Evolutionary conservation across 2,888 invertebrate genomes (phyloP).

Genomic region (Pseudeuparius sepicola): DNA sequence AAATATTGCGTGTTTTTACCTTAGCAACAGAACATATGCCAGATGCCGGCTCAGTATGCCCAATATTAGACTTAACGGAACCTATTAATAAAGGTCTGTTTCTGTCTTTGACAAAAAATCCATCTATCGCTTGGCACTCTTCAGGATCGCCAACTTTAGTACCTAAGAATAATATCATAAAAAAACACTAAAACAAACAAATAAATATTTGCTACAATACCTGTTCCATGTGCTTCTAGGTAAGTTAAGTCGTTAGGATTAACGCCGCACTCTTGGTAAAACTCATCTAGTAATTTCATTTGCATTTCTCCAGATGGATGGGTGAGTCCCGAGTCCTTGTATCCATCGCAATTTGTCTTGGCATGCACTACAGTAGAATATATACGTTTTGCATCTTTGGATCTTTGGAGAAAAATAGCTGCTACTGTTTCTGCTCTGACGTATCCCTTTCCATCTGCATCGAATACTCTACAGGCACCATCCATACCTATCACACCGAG

Average conservation of each 20-base stretch:
- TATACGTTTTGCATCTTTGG: constrained; percentile 39
- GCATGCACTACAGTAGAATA: constrained; percentile 40
- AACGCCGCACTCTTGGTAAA: constrained; percentile 59
- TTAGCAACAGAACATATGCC: constrained; percentile 67
- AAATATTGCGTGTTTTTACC: constrained; percentile 46
- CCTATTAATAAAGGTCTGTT: constrained; percentile 65
- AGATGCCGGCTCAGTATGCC: constrained; percentile 82
- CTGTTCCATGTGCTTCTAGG: constrained; percentile 81
- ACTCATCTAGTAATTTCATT: constrained; percentile 49
- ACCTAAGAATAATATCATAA: constrained; percentile 35
- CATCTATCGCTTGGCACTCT: constrained; percentile 74
- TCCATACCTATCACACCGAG: constrained; percentile 71
- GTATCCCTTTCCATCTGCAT: constrained; percentile 72
- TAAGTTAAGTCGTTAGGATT: constrained; percentile 61
- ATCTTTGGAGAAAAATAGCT: constrained; percentile 61
- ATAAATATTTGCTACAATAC: constrained; percentile 30
- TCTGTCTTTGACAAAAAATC: constrained; percentile 64
- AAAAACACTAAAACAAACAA: neutral
- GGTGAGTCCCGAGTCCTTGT: constrained; percentile 35
- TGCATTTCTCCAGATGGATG: constrained; percentile 44
- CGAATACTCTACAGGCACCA: constrained; percentile 86
- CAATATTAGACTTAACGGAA: constrained; percentile 88
- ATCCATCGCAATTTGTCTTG: constrained; percentile 36
- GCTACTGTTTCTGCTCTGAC: constrained; percentile 70
- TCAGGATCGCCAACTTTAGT: constrained; percentile 84